Conservation (phyloP, 2,888 invertebrate species). For the Ypsolopha scabrella region DNA sequence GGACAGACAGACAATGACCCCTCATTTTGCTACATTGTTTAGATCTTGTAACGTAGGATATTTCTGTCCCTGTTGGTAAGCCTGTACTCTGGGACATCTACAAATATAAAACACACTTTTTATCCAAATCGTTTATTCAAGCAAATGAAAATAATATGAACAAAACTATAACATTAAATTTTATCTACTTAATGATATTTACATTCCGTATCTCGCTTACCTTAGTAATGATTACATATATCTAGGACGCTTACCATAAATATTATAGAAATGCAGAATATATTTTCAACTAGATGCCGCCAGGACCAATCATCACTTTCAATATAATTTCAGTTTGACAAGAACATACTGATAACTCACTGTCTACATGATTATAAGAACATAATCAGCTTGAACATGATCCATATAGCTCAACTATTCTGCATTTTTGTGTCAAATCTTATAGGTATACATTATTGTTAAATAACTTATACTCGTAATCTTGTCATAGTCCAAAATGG, state of each 20-base stretch:
- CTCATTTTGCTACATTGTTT: too few species aligned
- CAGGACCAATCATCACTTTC: too few species aligned
- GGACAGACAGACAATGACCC: too few species aligned
- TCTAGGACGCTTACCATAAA: slow-evolving; percentile 50
- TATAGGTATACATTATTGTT: slow-evolving; percentile 38
- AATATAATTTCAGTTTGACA: too few species aligned
- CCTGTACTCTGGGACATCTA: too few species aligned
- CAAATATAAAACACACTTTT: slow-evolving; percentile 27
- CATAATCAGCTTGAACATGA: slow-evolving; percentile 3
- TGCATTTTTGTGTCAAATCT: slow-evolving; percentile 54
- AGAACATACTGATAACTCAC: too few species aligned
- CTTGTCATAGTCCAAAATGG: slow-evolving; percentile 30
- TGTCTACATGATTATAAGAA: background rate
- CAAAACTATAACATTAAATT: slow-evolving; percentile 70
- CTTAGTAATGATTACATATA: slow-evolving; percentile 49
- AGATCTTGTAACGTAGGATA: too few species aligned
- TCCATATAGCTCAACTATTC: slow-evolving; percentile 39
- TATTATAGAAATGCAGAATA: slow-evolving; percentile 49
- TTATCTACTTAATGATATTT: slow-evolving; percentile 69
- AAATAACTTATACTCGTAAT: slow-evolving; percentile 29
- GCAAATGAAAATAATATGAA: slow-evolving; percentile 70
- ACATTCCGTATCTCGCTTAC: slow-evolving; percentile 63
- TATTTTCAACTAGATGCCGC: slow-evolving; percentile 13
- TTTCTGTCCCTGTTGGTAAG: too few species aligned
- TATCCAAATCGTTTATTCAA: slow-evolving; percentile 70